These are phyloP conservation scores for Microtus oregoni DNA, from an alignment of 2,113 vertebrate genomes.

Conservation along the genomic window DNA sequence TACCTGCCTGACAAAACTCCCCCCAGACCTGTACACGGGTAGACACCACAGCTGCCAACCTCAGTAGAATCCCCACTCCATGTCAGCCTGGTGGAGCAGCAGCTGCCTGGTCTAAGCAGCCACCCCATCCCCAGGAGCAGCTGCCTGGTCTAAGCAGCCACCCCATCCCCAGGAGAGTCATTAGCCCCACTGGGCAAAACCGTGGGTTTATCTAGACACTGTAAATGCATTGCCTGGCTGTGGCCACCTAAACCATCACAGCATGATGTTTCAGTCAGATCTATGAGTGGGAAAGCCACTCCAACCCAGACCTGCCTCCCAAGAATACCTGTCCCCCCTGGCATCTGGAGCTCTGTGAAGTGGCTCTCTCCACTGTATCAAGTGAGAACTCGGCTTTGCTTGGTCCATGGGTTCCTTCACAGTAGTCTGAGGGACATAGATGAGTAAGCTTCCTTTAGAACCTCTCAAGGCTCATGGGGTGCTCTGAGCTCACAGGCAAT, in stretches of 20 bases:
- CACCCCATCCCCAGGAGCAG: not conserved
- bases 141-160: not conserved
- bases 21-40: fast-evolving
- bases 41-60: fast-evolving
- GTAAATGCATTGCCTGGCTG: not conserved
- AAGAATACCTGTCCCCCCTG: fast-evolving
- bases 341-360: fast-evolving
- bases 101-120: not conserved
- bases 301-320: too few relatives aligned
- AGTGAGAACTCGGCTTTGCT: not conserved
- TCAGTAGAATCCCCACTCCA: not conserved
- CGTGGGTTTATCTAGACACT: fast-evolving
- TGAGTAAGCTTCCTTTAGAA: not conserved
- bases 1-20: fast-evolving
- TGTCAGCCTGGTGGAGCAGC: too few relatives aligned
- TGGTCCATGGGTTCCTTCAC: fast-evolving
- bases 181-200: fast-evolving
- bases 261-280: fast-evolving
- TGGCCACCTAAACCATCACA: fast-evolving
- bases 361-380: fast-evolving
- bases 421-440: fast-evolving
- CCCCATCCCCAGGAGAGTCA: not conserved
- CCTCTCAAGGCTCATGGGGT: too few relatives aligned
- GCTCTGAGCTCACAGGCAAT: fast-evolving
- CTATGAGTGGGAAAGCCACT: too few relatives aligned